These are phyloP conservation scores for Gobio gobio DNA, from an alignment of 2,113 vertebrate genomes.

Conservation along the genomic window DNA sequence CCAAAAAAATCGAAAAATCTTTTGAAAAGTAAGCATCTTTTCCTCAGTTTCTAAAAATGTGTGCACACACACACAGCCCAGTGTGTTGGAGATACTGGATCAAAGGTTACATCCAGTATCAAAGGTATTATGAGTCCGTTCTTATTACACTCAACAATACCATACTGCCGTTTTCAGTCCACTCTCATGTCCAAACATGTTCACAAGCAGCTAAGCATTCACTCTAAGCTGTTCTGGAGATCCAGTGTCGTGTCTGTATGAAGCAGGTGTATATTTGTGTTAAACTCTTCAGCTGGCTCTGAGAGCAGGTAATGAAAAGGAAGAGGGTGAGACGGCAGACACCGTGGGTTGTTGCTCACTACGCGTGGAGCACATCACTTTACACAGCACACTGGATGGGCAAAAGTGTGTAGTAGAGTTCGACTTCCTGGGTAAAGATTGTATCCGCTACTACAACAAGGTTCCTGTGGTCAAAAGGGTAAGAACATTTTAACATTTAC, in stretches of 20 bases:
- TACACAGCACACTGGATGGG: conserved; percentile 71
- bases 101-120: background rate
- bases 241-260: background rate
- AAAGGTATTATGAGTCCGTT: background rate
- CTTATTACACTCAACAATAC: background rate
- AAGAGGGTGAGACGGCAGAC: conserved; percentile 79
- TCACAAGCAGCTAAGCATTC: background rate
- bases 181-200: background rate
- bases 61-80: background rate
- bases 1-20: background rate
- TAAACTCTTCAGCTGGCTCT: conserved; percentile 70
- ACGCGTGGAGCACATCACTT: conserved; percentile 78
- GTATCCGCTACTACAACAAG: conserved; percentile 78
- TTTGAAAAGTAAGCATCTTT: background rate
- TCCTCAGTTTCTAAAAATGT: background rate
- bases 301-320: conserved; percentile 82
- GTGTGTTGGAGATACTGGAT: background rate
- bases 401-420: conserved; percentile 72
- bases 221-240: background rate
- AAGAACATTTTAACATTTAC: conserved; percentile 41
- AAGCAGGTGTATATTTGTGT: conserved; percentile 1
- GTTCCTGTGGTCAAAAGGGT: conserved; percentile 75
- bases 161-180: background rate
- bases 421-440: conserved; percentile 83
- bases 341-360: conserved; percentile 82